Evolutionary conservation across 2,888 invertebrate genomes (phyloP).

Genomic region (Heliconius charithonia): DNA sequence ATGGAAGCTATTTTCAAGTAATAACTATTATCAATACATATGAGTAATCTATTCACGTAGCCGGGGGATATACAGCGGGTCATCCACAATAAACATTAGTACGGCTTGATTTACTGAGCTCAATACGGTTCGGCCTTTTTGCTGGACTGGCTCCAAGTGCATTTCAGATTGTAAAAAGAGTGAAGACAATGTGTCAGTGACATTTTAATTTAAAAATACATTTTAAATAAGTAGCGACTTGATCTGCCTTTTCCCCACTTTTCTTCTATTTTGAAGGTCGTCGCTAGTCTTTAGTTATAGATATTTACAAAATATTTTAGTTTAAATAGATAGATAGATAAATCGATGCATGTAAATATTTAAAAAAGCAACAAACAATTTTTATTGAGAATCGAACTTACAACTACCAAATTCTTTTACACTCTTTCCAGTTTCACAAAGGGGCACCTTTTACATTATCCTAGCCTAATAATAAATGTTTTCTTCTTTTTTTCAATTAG

Average conservation of each 20-base stretch:
- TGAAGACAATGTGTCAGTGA: not conserved
- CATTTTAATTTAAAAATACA: not conserved
- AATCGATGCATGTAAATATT: too few species aligned
- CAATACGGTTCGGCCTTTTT: constrained; percentile 34
- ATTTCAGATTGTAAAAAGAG: constrained; percentile 12
- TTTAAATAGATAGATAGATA: too few species aligned
- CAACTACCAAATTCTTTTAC: too few species aligned
- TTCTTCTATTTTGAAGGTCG: not conserved
- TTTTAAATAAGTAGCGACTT: not conserved
- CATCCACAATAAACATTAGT: constrained; percentile 37
- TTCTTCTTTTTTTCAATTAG: too few species aligned
- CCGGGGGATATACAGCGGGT: constrained; percentile 24
- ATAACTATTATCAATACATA: not conserved
- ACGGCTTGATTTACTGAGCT: constrained; percentile 28
- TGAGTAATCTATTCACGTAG: constrained; percentile 21
- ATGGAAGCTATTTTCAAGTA: not conserved
- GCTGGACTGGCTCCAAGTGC: constrained; percentile 38
- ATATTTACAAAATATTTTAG: too few species aligned
- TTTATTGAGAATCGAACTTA: too few species aligned
- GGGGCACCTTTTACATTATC: too few species aligned
- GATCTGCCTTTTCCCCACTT: not conserved
- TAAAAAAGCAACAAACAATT: too few species aligned
- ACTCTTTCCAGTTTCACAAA: too few species aligned
- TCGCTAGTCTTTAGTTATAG: too few species aligned
- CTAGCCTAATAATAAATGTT: too few species aligned